Evolutionary conservation across 1,140 invertebrate species (phyloP), one percentile per base, ranked within the genome.

Genomic region (Gryllus bimaculatus): DNA sequence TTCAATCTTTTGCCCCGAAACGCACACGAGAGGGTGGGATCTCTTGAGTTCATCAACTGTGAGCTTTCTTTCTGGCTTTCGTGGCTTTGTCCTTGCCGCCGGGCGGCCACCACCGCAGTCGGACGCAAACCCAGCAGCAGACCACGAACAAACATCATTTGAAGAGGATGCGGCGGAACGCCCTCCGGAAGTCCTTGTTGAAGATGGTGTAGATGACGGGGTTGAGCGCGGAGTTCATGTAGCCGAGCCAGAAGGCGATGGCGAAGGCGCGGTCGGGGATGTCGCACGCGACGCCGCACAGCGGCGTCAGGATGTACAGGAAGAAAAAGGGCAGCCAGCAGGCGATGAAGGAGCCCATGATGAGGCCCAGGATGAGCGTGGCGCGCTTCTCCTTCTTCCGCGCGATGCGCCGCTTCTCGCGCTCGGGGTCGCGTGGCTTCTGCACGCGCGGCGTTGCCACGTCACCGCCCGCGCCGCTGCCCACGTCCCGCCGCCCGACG

Each of bases 321-420:
- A 97, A 93, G 90, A 99, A 99, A 87, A 99, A 99, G 0, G 98
- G 98, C 82, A 99, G 88, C 98, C 98, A 99, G 84, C 97, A 99
- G 66, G 97, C 92, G 83, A 99, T 99, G 86, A 99, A 99, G 80
- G 96, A 97, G 78, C 96, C 97, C 95, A 99, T 98, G 81, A 99
- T 99, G 76, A 99, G 90, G 54, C 98, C 98, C 76, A 99, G 87
- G 80, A 99, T 98, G 8, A 99, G 88, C 0, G 98, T 99, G 0
- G 98, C 98, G 77, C 98, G 89, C 83, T 99, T 95, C 87, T 99
- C 98, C 84, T 98, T 96, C 81, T 98, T 98, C 80, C 98, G 90
- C 0, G 98, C 97, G 81, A 99, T 90, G 82, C 97, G 90, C 80
- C 96, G 89, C 86, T 98, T 98, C 84, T 98, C 96, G 79, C 95